Evolutionary conservation across 2,888 invertebrate species (phyloP), one percentile per base, ranked within the genome.

Genomic region (Ectropis crepuscularia): DNA sequence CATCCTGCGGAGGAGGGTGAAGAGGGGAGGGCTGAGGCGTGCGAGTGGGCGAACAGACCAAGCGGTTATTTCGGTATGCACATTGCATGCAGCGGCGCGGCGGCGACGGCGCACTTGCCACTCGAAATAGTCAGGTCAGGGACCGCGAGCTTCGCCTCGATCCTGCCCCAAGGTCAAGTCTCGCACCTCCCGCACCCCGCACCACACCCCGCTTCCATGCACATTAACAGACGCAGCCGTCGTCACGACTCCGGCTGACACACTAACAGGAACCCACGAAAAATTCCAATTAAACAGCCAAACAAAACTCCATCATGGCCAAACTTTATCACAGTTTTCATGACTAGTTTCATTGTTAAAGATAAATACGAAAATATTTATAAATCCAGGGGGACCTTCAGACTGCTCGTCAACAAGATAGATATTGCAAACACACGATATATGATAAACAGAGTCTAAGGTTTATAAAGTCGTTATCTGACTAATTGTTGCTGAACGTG

Each of bases 101-200:
- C 75, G 72, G 74, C 80, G 81, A 74, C 80, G 76, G 79, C 88
- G 89, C 92, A 92, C 92, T 92, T 90, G 92, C 92, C 89, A 92
- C 92, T 92, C 85, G 90, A 92, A 92, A 92, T 91, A 92, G 92
- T 89, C 91, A 91, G 92, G 92, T 92, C 92, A 92, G 91, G 92
- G 92, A 92, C 92, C 92, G 92, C 90, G 83, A 86, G 82, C 84
- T 83, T 85, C 64, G 88, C 83, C 84, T 86, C 90, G 87, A 91
- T 90, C 91, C 92, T 92, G 88, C 90, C 90, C 88, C 92, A 92
- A 92, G 92, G 92, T 92, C 92, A 91, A 90, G 90, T 84, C 88
- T 87, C 83, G 77, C 74, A 71, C 71, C 71, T 50, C 70, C 69
- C 69, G 51, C 73, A 39, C 54, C 63, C 76, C 71, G 64, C 74